Conservation (phyloP, 2,888 invertebrate genomes). For the Ditula angustiorana region DNA sequence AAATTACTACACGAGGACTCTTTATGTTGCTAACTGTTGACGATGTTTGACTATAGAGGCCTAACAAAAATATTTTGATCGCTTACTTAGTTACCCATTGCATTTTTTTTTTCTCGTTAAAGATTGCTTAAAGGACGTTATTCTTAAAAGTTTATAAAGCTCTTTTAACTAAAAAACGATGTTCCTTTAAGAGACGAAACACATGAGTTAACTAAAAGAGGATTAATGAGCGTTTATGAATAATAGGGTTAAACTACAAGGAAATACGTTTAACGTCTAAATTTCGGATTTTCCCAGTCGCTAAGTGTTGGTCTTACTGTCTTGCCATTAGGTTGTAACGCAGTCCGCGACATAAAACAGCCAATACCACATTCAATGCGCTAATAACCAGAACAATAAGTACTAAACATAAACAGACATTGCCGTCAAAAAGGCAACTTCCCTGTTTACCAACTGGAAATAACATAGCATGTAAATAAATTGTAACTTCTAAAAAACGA, state of each 20-base stretch:
- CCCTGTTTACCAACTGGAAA: not conserved
- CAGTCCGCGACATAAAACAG: not conserved
- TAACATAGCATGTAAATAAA: not conserved
- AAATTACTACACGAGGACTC: not conserved
- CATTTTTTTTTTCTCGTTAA: too few relatives aligned
- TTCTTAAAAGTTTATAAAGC: too few relatives aligned
- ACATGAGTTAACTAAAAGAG: too few relatives aligned
- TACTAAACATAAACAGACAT: not conserved
- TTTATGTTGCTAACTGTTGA: not conserved
- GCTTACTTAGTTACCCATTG: too few relatives aligned
- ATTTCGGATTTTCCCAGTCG: too few relatives aligned
- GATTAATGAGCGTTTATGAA: too few relatives aligned
- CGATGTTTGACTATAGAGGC: not conserved
- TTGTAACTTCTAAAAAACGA: constrained; percentile 14
- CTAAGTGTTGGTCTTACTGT: too few relatives aligned
- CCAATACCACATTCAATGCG: not conserved
- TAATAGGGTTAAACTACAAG: too few relatives aligned
- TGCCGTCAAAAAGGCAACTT: not conserved
- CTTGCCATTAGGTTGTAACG: not conserved
- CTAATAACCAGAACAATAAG: constrained; percentile 9
- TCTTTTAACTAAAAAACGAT: too few relatives aligned
- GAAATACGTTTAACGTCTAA: too few relatives aligned
- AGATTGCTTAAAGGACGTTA: too few relatives aligned
- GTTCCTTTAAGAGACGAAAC: too few relatives aligned
- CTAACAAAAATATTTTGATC: not conserved